Conservation (phyloP, 2,113 vertebrate species). For the Sula dactylatra region DNA sequence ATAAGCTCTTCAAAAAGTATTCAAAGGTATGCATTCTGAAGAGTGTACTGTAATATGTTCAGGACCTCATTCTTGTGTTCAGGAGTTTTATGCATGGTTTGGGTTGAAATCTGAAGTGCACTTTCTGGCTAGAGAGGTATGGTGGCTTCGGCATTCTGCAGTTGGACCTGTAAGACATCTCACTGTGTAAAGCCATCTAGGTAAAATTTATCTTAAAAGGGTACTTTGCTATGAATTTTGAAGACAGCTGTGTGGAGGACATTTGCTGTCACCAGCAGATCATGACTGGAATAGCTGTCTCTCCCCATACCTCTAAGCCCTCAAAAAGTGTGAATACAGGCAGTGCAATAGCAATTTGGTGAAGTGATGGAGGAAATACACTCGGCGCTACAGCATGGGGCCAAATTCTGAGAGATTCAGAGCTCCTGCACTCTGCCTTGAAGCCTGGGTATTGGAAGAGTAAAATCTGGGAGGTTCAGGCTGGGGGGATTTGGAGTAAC, state of each 20-base stretch:
- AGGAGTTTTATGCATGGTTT: background rate
- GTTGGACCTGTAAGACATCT: background rate
- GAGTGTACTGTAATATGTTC: background rate
- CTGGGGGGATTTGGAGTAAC: background rate
- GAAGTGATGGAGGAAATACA: background rate
- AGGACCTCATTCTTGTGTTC: background rate
- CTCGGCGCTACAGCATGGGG: background rate
- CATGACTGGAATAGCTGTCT: background rate
- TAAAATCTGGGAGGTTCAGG: background rate
- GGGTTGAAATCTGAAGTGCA: background rate
- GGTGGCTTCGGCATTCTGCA: background rate
- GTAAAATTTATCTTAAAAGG: conserved; percentile 20
- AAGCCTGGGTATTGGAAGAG: background rate
- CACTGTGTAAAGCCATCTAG: background rate
- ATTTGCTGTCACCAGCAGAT: conserved; percentile 13
- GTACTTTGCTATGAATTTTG: conserved; percentile 11
- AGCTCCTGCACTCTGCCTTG: background rate
- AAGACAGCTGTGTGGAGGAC: background rate
- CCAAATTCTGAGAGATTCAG: background rate
- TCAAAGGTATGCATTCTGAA: background rate
- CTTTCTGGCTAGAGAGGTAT: background rate
- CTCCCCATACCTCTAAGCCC: background rate
- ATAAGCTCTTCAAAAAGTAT: background rate
- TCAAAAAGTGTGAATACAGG: background rate
- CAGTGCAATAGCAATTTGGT: background rate